Evolutionary conservation across 2,888 invertebrate species (phyloP).

Genomic region (Hyppa rectilinea): DNA sequence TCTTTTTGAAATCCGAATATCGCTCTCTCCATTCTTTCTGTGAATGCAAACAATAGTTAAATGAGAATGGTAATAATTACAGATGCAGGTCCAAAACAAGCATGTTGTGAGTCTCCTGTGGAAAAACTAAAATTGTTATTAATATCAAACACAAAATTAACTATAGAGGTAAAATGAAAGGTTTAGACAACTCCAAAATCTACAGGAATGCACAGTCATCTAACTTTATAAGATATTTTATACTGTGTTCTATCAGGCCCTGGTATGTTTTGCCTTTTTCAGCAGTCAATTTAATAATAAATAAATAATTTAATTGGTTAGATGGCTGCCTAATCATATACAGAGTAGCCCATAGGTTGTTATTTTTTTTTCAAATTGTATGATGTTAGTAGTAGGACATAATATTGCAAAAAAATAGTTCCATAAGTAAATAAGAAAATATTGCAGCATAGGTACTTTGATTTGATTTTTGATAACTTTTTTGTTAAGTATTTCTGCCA

Average conservation of each 20-base stretch:
- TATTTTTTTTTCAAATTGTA: too few relatives aligned
- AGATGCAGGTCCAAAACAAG: conserved; percentile 51
- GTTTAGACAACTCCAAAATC: neutral
- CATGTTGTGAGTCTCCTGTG: conserved; percentile 45
- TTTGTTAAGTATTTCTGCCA: neutral
- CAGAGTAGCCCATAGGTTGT: conserved; percentile 21
- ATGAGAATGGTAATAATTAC: conserved; percentile 60
- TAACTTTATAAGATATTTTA: neutral
- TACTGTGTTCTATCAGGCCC: neutral
- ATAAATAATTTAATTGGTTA: conserved; percentile 12
- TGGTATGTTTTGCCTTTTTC: neutral
- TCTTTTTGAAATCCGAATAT: conserved; percentile 99
- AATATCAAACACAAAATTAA: conserved; percentile 18
- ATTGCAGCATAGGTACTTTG: neutral
- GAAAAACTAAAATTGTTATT: conserved; percentile 40
- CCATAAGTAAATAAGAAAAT: neutral
- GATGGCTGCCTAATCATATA: conserved; percentile 12
- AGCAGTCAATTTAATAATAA: neutral
- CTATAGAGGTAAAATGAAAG: neutral
- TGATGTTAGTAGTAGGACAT: neutral
- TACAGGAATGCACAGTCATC: conserved; percentile 10
- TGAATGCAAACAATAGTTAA: conserved; percentile 84
- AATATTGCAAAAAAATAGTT: neutral
- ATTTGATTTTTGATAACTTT: too few relatives aligned
- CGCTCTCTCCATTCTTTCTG: conserved; percentile 99